A percentile compares a stretch with the other conserved stretches of the same genome.
phyloP scores from a whole-genome alignment of 2,113 vertebrate genomes.

The Siphamia tubifer region DNA sequence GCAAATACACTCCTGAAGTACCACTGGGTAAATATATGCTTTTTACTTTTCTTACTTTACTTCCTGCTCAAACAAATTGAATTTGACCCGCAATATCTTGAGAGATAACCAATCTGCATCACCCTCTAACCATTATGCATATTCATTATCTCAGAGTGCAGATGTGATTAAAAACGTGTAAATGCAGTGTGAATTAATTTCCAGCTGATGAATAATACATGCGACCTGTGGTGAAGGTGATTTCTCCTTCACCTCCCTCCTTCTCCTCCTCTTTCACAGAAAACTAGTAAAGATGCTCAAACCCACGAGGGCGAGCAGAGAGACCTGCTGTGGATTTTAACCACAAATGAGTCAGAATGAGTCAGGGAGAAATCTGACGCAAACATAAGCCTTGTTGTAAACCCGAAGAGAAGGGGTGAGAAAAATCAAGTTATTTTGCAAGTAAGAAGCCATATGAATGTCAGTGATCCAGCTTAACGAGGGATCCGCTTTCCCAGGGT shows the following conservation, averaged over 20 bases:
- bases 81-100: conserved; percentile 45
- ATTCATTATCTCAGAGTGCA: conserved; percentile 71
- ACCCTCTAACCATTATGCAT: conserved; percentile 67
- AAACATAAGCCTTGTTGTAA: conserved; percentile 43
- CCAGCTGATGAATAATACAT: conserved; percentile 76
- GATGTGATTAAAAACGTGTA: conserved; percentile 79
- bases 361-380: conserved; percentile 49
- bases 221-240: conserved; percentile 77
- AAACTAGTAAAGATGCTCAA: neutral
- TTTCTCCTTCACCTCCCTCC: conserved; percentile 55
- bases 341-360: conserved; percentile 51
- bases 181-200: conserved; percentile 75
- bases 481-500: conserved; percentile 62
- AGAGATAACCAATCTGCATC: conserved; percentile 50
- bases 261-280: conserved; percentile 21
- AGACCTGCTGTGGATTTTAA: conserved; percentile 36
- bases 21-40: neutral
- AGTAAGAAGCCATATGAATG: conserved; percentile 51
- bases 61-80: conserved; percentile 30
- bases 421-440: conserved; percentile 53
- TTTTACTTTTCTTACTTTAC: neutral
- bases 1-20: neutral
- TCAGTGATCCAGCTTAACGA: conserved; percentile 65
- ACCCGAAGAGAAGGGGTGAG: conserved; percentile 24
- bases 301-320: neutral